Evolutionary conservation across 2,888 invertebrate genomes (phyloP), one percentile per base, ranked within the genome.

Genomic region (Tenthredo amoena): DNA sequence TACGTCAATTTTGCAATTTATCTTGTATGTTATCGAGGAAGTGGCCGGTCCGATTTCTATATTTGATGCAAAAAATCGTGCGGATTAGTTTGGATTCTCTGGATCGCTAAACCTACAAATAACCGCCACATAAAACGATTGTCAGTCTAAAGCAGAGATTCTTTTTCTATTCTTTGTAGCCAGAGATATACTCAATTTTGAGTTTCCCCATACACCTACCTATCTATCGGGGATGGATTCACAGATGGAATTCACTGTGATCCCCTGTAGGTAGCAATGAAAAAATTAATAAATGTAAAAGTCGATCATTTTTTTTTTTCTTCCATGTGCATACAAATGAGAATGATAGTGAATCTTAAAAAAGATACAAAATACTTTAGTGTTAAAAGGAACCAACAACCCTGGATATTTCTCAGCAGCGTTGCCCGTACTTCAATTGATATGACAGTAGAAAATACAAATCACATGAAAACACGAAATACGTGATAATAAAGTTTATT

Each of bases 401-500:
- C 10, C 62, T 26, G 62, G 62, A 62, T 26, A 62, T 26, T 62
- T n/a, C 2, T n/a, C 9, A 62, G 62, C 7, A 62, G 62, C 43
- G 10, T 43, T 10, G 7, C 5, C 40, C n/a, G 37, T 71, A 34
- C n/a, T 62, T 62, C 26, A n/a, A 21, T 31, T 21, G 26, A 15
- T 6, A 40, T n/a, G 43, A 18, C 2, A 26, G 26, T 47, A 47
- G 21, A 76, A 10, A 76, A 76, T 76, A 43, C 26, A 43, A 47
- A n/a, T 47, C 15, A 76, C 50, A 50, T 12, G 18, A 81, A 81
- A 62, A 40, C 62, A 62, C 62, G 10, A 15, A 31, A 47, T 68
- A 68, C 15, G 47, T 83, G n/a, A 83, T 83, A 68, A 83, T 83
- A 83, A 83, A 83, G 43, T 83, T 83, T 83, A 83, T 83, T 83